These are phyloP conservation scores for Smithornis capensis DNA, from an alignment of 2,113 vertebrate genomes.

Conservation along the genomic window DNA sequence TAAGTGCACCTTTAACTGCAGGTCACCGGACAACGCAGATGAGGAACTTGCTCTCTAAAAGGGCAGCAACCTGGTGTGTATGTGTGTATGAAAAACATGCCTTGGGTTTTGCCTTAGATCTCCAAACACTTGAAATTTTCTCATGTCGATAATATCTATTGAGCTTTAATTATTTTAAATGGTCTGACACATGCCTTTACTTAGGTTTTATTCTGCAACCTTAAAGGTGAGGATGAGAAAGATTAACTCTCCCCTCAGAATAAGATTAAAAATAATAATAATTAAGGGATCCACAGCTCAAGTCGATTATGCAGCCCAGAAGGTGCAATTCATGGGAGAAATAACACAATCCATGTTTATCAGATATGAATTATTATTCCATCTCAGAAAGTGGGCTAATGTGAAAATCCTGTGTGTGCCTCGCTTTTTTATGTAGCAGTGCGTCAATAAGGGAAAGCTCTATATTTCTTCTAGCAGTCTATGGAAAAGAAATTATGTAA, in stretches of 20 bases:
- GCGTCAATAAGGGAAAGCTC: constrained; percentile 70
- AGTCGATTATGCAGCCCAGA: not conserved
- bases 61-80: not conserved
- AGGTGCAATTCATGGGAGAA: constrained; percentile 17
- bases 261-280: constrained; percentile 29
- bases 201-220: not conserved
- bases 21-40: not conserved
- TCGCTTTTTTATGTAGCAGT: constrained; percentile 67
- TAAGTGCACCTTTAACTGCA: not conserved
- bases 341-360: not conserved
- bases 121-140: not conserved
- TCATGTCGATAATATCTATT: not conserved
- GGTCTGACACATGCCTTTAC: not conserved
- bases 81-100: not conserved
- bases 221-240: not conserved
- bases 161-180: not conserved
- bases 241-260: not conserved
- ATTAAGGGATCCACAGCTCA: not conserved
- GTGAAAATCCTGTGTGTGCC: constrained; percentile 54
- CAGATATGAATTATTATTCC: constrained; percentile 48
- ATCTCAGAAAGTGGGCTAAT: constrained; percentile 51
- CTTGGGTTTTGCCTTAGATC: not conserved
- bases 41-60: not conserved
- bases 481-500: constrained; percentile 80
- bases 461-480: constrained; percentile 72